Evolutionary conservation across 2,888 invertebrate genomes (phyloP).

Genomic region (Acanthopleura granulata): DNA sequence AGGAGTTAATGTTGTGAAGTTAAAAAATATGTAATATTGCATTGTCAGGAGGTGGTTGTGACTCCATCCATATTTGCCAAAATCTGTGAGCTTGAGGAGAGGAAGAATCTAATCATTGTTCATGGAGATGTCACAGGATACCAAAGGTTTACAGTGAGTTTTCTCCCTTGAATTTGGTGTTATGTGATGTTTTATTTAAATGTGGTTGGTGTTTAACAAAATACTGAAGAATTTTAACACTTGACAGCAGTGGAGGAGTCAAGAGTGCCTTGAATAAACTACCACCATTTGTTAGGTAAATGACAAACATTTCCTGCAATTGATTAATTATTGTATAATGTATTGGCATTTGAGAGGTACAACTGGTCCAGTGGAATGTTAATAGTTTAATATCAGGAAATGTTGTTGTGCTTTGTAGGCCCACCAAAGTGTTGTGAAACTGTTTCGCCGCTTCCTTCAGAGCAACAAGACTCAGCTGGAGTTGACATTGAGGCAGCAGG

Average conservation of each 20-base stretch:
- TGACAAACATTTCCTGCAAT: no score
- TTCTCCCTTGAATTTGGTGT: background rate
- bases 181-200: no score
- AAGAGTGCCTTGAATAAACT: no score
- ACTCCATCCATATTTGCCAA: slow-evolving; percentile 39
- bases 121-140: slow-evolving; percentile 57
- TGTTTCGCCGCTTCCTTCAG: slow-evolving; percentile 54
- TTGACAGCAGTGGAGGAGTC: no score
- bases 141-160: slow-evolving; percentile 43
- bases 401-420: slow-evolving; percentile 31
- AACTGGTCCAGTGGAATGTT: no score
- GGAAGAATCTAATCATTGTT: slow-evolving; percentile 54
- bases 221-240: no score
- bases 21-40: background rate
- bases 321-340: no score
- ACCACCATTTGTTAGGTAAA: no score
- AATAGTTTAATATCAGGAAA: no score
- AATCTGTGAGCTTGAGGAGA: slow-evolving; percentile 46
- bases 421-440: slow-evolving; percentile 46
- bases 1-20: no score
- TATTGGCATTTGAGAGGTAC: no score
- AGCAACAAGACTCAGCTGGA: slow-evolving; percentile 50
- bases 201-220: no score
- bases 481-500: slow-evolving; percentile 53
- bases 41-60: slow-evolving; percentile 51